These are phyloP conservation scores for Sericinus montela DNA, from an alignment of 2,888 invertebrate genomes.

Conservation along the genomic window DNA sequence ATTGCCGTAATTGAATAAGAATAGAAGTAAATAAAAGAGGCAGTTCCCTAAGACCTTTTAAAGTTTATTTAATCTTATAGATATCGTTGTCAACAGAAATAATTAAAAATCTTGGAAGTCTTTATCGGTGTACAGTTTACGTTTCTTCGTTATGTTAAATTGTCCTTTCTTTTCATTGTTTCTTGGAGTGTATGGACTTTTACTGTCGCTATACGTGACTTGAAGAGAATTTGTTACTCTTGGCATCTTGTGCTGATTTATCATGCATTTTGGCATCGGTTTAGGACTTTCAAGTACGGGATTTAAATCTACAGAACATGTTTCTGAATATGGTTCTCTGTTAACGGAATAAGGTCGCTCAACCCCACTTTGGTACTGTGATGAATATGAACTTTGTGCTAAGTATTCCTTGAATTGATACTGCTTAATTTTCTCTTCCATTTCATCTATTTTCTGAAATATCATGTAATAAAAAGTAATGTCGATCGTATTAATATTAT, in stretches of 20 bases:
- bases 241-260: conserved; percentile 35
- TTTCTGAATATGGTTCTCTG: conserved; percentile 37
- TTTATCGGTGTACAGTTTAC: conserved; percentile 65
- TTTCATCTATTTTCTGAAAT: conserved; percentile 48
- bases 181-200: conserved; percentile 30
- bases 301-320: conserved; percentile 32
- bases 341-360: conserved; percentile 61
- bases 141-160: conserved; percentile 64
- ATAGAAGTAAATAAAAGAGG: too few relatives aligned
- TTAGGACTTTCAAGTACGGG: conserved; percentile 35
- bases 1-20: too few relatives aligned
- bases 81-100: neutral
- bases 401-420: conserved; percentile 66
- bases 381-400: conserved; percentile 47
- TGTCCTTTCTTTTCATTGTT: conserved; percentile 53
- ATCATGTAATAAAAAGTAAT: too few relatives aligned
- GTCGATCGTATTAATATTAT: too few relatives aligned
- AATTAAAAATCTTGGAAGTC: conserved; percentile 58
- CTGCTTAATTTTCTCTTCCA: conserved; percentile 70
- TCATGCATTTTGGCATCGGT: conserved; percentile 19
- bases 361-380: conserved; percentile 53
- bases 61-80: too few relatives aligned
- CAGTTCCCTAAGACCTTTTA: too few relatives aligned
- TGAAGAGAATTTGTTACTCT: conserved; percentile 46
- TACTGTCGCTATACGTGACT: conserved; percentile 56